These are phyloP conservation scores for Chelonus insularis DNA, from an alignment of 1,140 invertebrate genomes.

Conservation along the genomic window DNA sequence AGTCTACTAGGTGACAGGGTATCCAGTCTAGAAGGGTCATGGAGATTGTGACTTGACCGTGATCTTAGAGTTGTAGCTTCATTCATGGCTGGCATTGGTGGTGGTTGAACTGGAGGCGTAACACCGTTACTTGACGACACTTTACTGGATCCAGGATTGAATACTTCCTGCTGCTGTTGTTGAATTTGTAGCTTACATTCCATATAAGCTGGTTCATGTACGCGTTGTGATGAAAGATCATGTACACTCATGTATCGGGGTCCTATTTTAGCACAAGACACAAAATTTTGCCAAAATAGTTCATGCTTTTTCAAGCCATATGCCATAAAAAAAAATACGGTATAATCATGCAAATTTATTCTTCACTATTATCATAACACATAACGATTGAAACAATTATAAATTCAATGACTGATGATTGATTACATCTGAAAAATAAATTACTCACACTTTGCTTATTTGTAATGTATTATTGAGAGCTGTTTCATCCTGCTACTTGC, in stretches of 20 bases:
- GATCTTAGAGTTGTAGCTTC: slow-evolving; percentile 59
- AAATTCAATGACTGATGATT: too few relatives aligned
- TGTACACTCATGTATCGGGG: slow-evolving; percentile 86
- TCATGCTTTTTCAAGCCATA: slow-evolving; percentile 1
- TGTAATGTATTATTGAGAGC: too few relatives aligned
- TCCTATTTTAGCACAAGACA: slow-evolving; percentile 63
- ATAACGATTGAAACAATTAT: too few relatives aligned
- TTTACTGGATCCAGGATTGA: slow-evolving; percentile 71
- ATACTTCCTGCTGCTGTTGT: slow-evolving; percentile 64
- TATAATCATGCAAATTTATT: slow-evolving; percentile 10
- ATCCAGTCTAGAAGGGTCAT: slow-evolving; percentile 56
- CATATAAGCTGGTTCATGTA: slow-evolving; percentile 64
- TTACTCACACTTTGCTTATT: too few relatives aligned
- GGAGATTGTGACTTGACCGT: slow-evolving; percentile 65
- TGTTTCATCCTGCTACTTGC: too few relatives aligned
- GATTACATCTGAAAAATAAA: too few relatives aligned
- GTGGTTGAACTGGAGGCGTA: slow-evolving; percentile 57
- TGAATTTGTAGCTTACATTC: slow-evolving; percentile 47
- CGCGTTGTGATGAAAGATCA: slow-evolving; percentile 76
- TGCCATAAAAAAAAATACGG: not conserved
- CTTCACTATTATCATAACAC: too few relatives aligned
- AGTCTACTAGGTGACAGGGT: slow-evolving; percentile 52
- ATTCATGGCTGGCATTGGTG: slow-evolving; percentile 55
- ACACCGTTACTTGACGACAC: slow-evolving; percentile 71
- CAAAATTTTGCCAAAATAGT: slow-evolving; percentile 41